These are phyloP conservation scores for Chamaetylas fuelleborni DNA, from an alignment of 2,113 vertebrate species.

Conservation along the genomic window DNA sequence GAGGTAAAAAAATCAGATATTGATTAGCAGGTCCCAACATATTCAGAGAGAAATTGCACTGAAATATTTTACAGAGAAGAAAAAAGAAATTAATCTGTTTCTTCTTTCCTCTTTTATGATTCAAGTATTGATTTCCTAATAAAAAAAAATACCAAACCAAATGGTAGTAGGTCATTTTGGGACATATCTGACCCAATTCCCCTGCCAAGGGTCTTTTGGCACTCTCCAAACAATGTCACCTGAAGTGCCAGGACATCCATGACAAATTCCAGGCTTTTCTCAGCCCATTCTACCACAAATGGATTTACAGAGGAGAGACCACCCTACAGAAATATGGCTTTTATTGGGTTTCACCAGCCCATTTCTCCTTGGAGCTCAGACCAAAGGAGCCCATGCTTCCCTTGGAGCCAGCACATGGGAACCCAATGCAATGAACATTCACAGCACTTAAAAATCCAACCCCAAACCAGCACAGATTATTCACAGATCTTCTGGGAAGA, in stretches of 20 bases:
- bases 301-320: neutral
- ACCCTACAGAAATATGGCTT: neutral
- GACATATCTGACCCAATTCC: neutral
- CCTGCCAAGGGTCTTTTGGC: neutral
- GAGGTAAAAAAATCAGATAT: neutral
- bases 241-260: neutral
- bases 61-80: neutral
- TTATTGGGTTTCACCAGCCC: neutral
- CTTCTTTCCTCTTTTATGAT: neutral
- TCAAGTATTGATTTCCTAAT: neutral
- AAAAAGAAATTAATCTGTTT: neutral
- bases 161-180: neutral
- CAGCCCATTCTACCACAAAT: neutral
- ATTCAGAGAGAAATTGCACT: neutral
- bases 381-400: neutral
- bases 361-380: neutral
- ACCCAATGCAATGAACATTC: neutral
- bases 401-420: neutral
- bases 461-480: neutral
- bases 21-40: neutral
- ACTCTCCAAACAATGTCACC: neutral
- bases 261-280: neutral
- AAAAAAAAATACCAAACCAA: neutral
- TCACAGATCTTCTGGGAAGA: neutral
- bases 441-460: neutral